Evolutionary conservation across 2,888 invertebrate genomes (phyloP).

Genomic region (Apoderus coryli): DNA sequence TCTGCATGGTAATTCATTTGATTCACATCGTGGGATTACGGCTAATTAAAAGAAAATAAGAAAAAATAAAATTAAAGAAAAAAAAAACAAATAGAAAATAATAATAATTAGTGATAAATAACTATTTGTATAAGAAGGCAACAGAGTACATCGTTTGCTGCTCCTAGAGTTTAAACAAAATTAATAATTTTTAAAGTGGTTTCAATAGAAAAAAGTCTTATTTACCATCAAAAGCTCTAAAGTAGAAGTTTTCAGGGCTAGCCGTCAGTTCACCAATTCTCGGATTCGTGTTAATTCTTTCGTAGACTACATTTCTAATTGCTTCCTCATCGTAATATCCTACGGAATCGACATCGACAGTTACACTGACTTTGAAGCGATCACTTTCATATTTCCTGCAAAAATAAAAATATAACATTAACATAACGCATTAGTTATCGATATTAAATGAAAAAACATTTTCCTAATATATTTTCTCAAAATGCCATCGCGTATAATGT

Average conservation of each 20-base stretch:
- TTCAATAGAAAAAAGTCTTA: conserved; percentile 12
- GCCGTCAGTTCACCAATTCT: conserved; percentile 40
- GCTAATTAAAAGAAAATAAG: conserved; percentile 23
- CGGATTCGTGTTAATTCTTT: conserved; percentile 41
- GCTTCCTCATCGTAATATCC: conserved; percentile 38
- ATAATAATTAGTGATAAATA: no score
- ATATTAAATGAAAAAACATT: no score
- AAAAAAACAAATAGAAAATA: conserved; percentile 9
- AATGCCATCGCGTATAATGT: no score
- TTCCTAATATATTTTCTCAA: no score
- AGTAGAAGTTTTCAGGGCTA: conserved; percentile 44
- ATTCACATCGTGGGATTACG: conserved; percentile 22
- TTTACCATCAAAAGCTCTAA: conserved; percentile 40
- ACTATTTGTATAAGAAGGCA: conserved; percentile 15
- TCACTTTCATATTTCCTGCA: conserved; percentile 40
- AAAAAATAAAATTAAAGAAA: conserved; percentile 16
- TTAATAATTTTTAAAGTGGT: no score
- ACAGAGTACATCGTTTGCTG: neutral
- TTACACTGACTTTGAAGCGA: conserved; percentile 46
- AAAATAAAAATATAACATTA: conserved; percentile 12
- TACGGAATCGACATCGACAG: conserved; percentile 50
- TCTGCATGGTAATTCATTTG: conserved; percentile 34
- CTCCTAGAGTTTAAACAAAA: no score
- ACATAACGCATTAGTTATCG: no score
- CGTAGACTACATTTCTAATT: conserved; percentile 35